Evolutionary conservation across 2,113 vertebrate species (phyloP), one percentile per base, ranked within the genome.

Genomic region (Rhinolophus sinicus): DNA sequence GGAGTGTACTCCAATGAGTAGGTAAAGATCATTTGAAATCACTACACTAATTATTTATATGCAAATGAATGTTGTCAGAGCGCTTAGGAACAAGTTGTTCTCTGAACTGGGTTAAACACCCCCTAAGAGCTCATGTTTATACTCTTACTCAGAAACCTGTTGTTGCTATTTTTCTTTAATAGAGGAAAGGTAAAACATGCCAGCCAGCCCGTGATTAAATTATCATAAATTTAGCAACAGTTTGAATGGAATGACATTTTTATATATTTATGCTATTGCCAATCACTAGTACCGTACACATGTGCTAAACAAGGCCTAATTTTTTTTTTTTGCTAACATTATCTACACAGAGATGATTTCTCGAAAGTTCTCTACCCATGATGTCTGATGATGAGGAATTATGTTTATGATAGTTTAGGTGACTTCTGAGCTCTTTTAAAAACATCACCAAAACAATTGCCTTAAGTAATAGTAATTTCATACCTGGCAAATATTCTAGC

Each of bases 31-130:
- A 96, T 93, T 90, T 93, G 40, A 73, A 97, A 95, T 95, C 67
- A 76, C 64, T 58, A 92, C 30, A 56, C 44, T 93, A 78, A 94
- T 82, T 95, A 95, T 93, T 83, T 95, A 73, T 94, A 90, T 93
- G 40, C 83, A 91, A 97, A 89, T 96, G 22, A 80, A 30, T 89
- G 28, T 95, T 67, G 84, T 81, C 81, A 88, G 62, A 86, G 60
- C 72, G 82, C 60, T 85, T 93, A 26, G 35, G 85, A 89, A 78
- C 76, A 94, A 30, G 92, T 96, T 93, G 54, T 91, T 97, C 12
- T 96, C 47, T 95, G 78, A 96, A 89, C 93, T 78, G 72, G 28
- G 28, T 86, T 96, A 93, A 92, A 93, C 30, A 92, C 85, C 35
- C 35, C 85, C 44, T 67, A 82, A 93, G 72, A 96, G 69, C 64